phyloP scores from a whole-genome alignment of 2,888 invertebrate genomes.

The Conomelus anceps region DNA sequence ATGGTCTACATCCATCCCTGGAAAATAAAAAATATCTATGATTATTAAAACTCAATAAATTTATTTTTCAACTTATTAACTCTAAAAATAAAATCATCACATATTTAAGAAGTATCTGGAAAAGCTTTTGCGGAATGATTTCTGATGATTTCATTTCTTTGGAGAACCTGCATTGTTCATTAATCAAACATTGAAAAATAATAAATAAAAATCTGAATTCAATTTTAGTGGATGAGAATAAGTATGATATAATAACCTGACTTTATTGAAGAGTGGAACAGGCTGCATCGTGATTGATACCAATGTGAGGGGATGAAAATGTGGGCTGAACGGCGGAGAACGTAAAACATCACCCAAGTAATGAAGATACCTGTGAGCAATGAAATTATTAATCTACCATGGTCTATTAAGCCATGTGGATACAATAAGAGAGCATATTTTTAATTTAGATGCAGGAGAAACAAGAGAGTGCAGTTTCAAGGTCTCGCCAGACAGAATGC shows the following conservation, averaged over 20 bases:
- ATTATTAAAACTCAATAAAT: not conserved
- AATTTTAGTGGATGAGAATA: not conserved
- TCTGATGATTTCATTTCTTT: no score
- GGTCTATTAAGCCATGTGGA: no score
- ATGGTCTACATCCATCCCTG: conserved; percentile 90
- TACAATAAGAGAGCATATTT: no score
- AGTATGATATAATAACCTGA: conserved; percentile 51
- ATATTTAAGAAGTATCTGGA: no score
- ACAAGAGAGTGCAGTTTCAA: no score
- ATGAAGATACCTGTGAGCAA: conserved; percentile 63
- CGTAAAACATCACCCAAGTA: conserved; percentile 74
- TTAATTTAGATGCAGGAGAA: no score
- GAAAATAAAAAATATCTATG: conserved; percentile 33
- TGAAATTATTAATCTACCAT: not conserved
- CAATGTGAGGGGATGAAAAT: conserved; percentile 75
- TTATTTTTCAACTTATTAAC: no score
- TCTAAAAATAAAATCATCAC: no score
- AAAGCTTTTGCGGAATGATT: no score
- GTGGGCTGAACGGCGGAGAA: conserved; percentile 65
- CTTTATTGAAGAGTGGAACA: conserved; percentile 87
- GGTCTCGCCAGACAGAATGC: no score
- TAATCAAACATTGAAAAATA: no score
- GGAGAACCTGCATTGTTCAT: no score
- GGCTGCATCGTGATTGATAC: conserved; percentile 76
- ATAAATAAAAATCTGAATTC: not conserved